phyloP scores from a whole-genome alignment of 2,888 invertebrate species.

The Microctonus brassicae region DNA sequence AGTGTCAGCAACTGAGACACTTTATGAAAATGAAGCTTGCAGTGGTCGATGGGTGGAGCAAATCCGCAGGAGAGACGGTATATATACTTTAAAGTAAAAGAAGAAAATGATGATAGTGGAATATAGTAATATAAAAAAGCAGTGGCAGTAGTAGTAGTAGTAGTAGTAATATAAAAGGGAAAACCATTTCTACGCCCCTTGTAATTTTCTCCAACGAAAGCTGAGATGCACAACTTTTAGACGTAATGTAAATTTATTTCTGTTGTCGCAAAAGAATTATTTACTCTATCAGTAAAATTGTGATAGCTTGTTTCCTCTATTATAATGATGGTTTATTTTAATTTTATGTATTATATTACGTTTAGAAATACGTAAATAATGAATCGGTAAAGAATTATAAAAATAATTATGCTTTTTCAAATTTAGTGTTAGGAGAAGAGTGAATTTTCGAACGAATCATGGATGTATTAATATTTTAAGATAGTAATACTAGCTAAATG shows the following conservation, averaged over 20 bases:
- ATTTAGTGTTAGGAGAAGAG: background rate
- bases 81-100: background rate
- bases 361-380: too few species aligned
- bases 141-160: background rate
- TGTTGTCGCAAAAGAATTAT: background rate
- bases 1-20: conserved; percentile 44
- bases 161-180: background rate
- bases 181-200: background rate
- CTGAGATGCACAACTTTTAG: conserved; percentile 3
- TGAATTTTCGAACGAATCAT: too few species aligned
- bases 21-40: conserved; percentile 50
- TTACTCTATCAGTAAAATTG: background rate
- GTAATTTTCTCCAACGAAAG: background rate
- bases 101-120: background rate
- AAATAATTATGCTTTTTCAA: background rate
- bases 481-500: too few species aligned
- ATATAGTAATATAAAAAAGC: background rate
- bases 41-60: background rate
- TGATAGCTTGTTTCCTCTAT: background rate
- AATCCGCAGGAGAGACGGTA: background rate
- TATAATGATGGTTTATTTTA: background rate
- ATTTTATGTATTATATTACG: background rate
- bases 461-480: too few species aligned
- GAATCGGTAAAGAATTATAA: background rate
- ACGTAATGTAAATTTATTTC: conserved; percentile 3